These are phyloP conservation scores for Pelecanoides urinatrix DNA, from an alignment of 2,113 vertebrate species.

Conservation along the genomic window DNA sequence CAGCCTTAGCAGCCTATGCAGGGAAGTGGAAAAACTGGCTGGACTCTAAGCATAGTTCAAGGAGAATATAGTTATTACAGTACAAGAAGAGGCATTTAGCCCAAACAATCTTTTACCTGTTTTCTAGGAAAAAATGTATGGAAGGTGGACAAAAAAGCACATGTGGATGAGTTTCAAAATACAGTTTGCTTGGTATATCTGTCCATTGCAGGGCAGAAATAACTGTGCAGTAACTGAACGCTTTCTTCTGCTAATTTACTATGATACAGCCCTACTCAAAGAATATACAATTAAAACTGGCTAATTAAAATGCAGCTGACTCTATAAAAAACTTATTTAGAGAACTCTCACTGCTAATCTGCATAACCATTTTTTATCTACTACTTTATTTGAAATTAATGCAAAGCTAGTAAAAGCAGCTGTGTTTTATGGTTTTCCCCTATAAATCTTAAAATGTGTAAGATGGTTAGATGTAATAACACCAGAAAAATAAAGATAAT, in stretches of 20 bases:
- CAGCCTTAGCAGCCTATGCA: neutral
- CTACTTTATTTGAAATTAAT: neutral
- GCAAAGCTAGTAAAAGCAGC: conserved; percentile 10
- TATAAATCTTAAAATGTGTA: conserved; percentile 27
- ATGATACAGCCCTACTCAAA: neutral
- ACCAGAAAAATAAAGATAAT: conserved; percentile 28
- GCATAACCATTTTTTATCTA: neutral
- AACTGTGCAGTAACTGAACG: neutral
- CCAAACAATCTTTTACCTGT: neutral
- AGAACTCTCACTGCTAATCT: neutral
- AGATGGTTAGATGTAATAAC: conserved; percentile 31
- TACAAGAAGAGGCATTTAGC: neutral
- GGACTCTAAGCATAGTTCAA: neutral
- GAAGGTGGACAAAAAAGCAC: neutral
- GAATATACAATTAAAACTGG: neutral
- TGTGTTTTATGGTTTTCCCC: conserved; percentile 31
- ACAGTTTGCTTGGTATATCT: neutral
- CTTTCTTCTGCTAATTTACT: neutral
- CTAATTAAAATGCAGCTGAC: neutral
- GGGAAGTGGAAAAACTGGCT: neutral
- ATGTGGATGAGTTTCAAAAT: neutral
- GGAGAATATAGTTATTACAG: neutral
- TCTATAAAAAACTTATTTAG: neutral
- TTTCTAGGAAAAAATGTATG: neutral
- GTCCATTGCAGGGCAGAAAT: neutral